Conservation (phyloP, 2,888 invertebrate genomes). For the Ectropis crepuscularia region DNA sequence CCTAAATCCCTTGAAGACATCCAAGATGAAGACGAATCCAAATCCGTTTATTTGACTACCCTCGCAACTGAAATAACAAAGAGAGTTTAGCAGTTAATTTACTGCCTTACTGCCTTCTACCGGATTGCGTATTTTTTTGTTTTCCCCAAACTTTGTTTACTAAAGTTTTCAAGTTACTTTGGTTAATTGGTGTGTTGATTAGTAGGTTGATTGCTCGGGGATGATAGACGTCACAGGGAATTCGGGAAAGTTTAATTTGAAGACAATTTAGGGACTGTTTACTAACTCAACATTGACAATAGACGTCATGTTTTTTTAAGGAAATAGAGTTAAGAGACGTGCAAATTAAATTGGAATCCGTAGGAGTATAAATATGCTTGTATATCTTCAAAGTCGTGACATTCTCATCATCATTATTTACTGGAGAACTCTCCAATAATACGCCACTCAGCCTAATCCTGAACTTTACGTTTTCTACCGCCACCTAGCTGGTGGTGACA, state of each 20-base stretch:
- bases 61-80: conserved; percentile 32
- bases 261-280: not conserved
- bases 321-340: too few relatives aligned
- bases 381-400: too few relatives aligned
- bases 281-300: not conserved
- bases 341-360: not conserved
- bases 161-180: conserved; percentile 22
- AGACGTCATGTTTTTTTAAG: too few relatives aligned
- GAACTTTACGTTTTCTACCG: too few relatives aligned
- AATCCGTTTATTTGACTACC: conserved; percentile 34
- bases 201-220: conserved; percentile 11
- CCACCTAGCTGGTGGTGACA: too few relatives aligned
- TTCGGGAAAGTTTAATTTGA: conserved; percentile 8
- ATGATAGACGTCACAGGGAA: conserved; percentile 9
- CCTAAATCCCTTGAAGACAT: conserved; percentile 22
- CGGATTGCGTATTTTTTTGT: conserved; percentile 34
- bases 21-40: conserved; percentile 17
- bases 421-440: too few relatives aligned
- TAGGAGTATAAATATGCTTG: too few relatives aligned
- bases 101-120: conserved; percentile 17
- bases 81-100: conserved; percentile 32
- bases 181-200: conserved; percentile 29
- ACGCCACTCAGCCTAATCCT: too few relatives aligned
- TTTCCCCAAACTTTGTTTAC: conserved; percentile 25
- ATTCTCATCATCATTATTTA: too few relatives aligned